These are phyloP conservation scores for Aldabrachelys gigantea DNA, from an alignment of 2,113 vertebrate genomes.

Conservation along the genomic window DNA sequence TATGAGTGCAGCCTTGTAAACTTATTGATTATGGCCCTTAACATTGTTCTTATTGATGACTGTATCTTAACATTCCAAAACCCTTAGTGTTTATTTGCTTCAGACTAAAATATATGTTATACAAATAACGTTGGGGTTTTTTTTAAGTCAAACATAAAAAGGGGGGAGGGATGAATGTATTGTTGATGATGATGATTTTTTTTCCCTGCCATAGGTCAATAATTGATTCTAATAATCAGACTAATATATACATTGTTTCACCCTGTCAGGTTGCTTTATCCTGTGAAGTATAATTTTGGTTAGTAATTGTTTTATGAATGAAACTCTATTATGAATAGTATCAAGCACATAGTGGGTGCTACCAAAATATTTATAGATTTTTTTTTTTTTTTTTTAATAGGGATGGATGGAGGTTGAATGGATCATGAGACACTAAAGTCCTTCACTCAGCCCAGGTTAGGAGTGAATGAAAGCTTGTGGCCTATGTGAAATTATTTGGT, in stretches of 20 bases:
- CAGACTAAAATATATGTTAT: background rate
- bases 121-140: background rate
- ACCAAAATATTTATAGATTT: background rate
- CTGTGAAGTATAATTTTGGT: background rate
- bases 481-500: background rate
- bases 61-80: constrained; percentile 24
- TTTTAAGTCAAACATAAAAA: background rate
- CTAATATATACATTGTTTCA: background rate
- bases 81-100: background rate
- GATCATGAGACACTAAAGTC: background rate
- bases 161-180: background rate
- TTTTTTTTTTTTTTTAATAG: background rate
- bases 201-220: background rate
- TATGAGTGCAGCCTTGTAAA: constrained; percentile 56
- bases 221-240: background rate
- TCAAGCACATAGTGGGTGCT: background rate
- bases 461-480: background rate
- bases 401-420: background rate
- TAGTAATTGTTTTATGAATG: background rate
- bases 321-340: background rate
- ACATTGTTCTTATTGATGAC: constrained; percentile 54
- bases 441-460: background rate
- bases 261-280: background rate
- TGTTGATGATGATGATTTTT: background rate
- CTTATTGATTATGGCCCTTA: constrained; percentile 36